Conservation (phyloP, 2,113 vertebrate genomes). For the Eolophus roseicapilla region DNA sequence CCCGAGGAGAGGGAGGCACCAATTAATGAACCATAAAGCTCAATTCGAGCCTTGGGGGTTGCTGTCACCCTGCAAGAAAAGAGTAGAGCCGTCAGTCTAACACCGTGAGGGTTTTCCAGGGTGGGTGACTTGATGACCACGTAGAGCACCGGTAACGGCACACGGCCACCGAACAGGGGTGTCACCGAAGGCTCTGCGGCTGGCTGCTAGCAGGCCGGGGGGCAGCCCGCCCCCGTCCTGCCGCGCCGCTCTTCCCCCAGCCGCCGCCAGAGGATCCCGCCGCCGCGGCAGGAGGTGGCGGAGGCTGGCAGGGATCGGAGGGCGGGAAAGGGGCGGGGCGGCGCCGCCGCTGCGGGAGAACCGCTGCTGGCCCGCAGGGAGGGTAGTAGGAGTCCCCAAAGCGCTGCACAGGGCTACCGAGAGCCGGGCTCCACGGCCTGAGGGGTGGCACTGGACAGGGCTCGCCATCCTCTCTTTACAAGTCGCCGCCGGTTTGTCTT, state of each 20-base stretch:
- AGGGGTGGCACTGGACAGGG: background rate
- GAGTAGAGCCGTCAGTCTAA: background rate
- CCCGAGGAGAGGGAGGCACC: background rate
- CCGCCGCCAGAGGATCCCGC: conserved; percentile 46
- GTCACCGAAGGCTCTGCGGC: background rate
- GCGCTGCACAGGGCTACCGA: background rate
- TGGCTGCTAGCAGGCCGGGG: background rate
- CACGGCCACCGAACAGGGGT: too few relatives aligned
- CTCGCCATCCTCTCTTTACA: background rate
- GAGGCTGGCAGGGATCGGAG: background rate
- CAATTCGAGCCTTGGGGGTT: background rate
- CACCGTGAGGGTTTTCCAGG: background rate
- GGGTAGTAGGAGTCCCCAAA: background rate
- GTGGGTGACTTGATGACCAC: background rate
- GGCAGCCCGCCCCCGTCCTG: fast-evolving
- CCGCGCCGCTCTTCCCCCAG: background rate
- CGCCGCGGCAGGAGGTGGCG: background rate
- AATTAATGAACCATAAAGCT: background rate
- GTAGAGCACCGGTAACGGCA: fast-evolving
- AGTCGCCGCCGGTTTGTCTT: too few relatives aligned
- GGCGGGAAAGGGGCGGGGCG: background rate
- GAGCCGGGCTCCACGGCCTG: background rate
- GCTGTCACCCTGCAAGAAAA: background rate
- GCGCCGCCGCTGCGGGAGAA: background rate
- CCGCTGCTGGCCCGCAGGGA: fast-evolving